Percentiles rank a stretch among this genome's conserved stretches.
Conservation (phyloP, 2,888 invertebrate species). For the Callosobruchus maculatus region DNA sequence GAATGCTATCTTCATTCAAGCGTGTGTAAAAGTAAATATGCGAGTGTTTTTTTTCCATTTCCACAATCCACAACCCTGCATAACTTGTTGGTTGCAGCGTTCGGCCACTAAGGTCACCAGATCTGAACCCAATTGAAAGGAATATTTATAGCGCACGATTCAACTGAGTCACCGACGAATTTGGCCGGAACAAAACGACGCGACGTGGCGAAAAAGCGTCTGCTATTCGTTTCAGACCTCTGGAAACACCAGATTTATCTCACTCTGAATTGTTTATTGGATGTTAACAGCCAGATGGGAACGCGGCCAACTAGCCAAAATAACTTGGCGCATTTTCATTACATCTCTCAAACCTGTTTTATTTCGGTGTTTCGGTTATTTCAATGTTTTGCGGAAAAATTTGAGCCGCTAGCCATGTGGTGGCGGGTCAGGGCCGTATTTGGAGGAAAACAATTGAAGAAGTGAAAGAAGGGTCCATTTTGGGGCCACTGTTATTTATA, state of each 20-base stretch:
- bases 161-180: background rate
- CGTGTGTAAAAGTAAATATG: too few relatives aligned
- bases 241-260: constrained; percentile 8
- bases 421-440: background rate
- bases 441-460: background rate
- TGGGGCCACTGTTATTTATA: background rate
- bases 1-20: too few relatives aligned
- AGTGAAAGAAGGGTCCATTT: background rate
- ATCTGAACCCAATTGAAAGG: constrained; percentile 1
- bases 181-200: background rate
- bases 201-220: background rate
- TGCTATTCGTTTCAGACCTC: background rate
- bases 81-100: background rate
- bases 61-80: too few relatives aligned
- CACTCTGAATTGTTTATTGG: constrained; percentile 20
- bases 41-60: too few relatives aligned
- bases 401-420: background rate
- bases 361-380: background rate
- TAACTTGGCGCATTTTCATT: constrained; percentile 21
- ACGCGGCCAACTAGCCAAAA: constrained; percentile 21
- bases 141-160: background rate
- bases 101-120: constrained; percentile 3
- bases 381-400: background rate
- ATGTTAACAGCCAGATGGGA: constrained; percentile 23
- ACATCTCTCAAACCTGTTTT: constrained; percentile 15